Conservation (phyloP, 1,140 invertebrate genomes). For the Eurosta solidaginis region DNA sequence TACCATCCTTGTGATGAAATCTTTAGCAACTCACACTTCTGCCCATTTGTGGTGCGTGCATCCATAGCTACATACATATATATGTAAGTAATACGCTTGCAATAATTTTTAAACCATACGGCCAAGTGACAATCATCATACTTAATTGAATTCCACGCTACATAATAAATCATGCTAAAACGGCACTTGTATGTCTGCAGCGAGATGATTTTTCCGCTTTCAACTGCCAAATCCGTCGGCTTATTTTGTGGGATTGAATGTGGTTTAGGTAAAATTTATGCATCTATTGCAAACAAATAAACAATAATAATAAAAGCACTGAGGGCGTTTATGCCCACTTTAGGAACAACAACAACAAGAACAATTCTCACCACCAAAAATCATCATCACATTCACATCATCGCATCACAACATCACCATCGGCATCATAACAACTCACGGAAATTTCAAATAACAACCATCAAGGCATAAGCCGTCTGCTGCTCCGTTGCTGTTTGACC, state of each 20-base stretch:
- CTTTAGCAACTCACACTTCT: background rate
- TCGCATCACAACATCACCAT: background rate
- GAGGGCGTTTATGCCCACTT: slow-evolving; percentile 33
- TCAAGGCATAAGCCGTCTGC: slow-evolving; percentile 7
- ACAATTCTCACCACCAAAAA: background rate
- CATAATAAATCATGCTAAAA: slow-evolving; percentile 59
- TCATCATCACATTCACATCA: background rate
- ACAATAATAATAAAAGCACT: slow-evolving; percentile 37
- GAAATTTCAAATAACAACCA: background rate
- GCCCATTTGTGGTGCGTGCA: background rate
- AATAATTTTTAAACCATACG: slow-evolving; percentile 49
- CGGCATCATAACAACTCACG: background rate
- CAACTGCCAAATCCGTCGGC: slow-evolving; percentile 42
- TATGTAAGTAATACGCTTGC: background rate
- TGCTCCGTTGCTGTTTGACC: background rate
- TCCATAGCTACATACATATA: background rate
- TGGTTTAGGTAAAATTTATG: slow-evolving; percentile 42
- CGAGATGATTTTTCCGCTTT: slow-evolving; percentile 42
- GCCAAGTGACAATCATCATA: slow-evolving; percentile 58
- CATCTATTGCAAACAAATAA: slow-evolving; percentile 37
- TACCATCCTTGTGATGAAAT: background rate
- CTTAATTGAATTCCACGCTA: slow-evolving; percentile 57
- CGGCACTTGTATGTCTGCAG: slow-evolving; percentile 48
- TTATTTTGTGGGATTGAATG: slow-evolving; percentile 38
- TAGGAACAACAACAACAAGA: background rate